These are phyloP conservation scores for Chiloscyllium plagiosum DNA, from an alignment of 2,113 vertebrate species.

Conservation along the genomic window DNA sequence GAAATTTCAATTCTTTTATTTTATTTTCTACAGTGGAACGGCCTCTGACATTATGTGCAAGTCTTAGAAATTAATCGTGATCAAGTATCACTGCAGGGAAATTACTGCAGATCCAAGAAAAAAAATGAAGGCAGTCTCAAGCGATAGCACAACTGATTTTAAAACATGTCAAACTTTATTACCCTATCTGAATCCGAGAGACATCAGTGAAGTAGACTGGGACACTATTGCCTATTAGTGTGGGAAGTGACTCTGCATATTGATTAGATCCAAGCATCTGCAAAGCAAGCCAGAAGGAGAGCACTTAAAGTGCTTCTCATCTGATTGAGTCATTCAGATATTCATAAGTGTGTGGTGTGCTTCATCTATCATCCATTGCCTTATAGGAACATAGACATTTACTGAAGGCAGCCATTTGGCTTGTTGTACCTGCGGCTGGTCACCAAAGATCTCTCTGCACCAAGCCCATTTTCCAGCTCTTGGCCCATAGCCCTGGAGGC, in stretches of 20 bases:
- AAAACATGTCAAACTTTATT: slow-evolving; percentile 31
- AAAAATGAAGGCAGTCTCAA: background rate
- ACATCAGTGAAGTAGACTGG: slow-evolving; percentile 21
- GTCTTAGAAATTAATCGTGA: slow-evolving; percentile 15
- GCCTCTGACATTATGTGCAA: background rate
- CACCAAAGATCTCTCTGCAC: too few species aligned
- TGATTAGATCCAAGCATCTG: background rate
- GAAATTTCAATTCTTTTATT: background rate
- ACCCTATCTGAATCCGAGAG: background rate
- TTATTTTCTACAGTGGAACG: background rate
- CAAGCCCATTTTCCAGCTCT: too few species aligned
- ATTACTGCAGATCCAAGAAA: background rate
- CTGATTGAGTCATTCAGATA: background rate
- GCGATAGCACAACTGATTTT: background rate
- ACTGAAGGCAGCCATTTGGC: too few species aligned
- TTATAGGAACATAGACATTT: too few species aligned
- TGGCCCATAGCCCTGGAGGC: too few species aligned
- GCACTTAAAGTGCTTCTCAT: background rate
- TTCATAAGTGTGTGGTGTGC: background rate
- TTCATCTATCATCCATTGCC: background rate
- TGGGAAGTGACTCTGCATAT: slow-evolving; percentile 10
- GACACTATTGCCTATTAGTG: slow-evolving; percentile 32
- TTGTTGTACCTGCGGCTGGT: too few species aligned
- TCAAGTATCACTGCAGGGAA: slow-evolving; percentile 26
- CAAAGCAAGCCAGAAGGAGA: background rate